Evolutionary conservation across 2,797 vertebrate species (phyloP).

Genomic region (Falco biarmicus): DNA sequence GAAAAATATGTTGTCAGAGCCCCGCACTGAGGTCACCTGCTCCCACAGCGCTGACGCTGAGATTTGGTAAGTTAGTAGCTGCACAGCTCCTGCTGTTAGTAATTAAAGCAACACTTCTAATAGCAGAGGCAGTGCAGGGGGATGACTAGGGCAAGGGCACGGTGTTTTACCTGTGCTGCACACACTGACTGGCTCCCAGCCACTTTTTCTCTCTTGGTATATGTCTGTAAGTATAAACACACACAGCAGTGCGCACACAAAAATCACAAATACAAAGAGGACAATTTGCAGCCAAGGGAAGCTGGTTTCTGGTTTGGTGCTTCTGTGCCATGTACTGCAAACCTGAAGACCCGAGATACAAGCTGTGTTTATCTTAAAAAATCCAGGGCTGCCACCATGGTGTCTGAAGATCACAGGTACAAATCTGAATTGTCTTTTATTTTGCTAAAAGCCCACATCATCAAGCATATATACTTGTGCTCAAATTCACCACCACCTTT

Average conservation of each 20-base stretch:
- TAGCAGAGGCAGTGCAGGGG: neutral
- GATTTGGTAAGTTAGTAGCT: neutral
- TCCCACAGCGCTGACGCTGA: fast-evolving
- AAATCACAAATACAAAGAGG: neutral
- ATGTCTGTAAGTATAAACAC: too few relatives aligned
- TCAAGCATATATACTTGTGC: neutral
- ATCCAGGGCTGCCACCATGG: neutral
- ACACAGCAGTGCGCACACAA: fast-evolving
- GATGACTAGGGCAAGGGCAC: neutral
- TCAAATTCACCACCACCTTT: neutral
- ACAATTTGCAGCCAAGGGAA: neutral
- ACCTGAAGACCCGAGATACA: neutral
- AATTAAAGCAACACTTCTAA: neutral
- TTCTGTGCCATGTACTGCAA: neutral
- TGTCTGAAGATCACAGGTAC: neutral
- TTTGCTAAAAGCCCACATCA: neutral
- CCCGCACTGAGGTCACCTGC: neutral
- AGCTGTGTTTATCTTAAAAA: neutral
- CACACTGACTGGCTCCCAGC: neutral
- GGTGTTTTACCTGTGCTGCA: neutral
- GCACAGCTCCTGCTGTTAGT: neutral
- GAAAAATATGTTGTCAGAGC: neutral
- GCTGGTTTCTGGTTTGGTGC: neutral
- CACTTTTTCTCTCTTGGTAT: neutral
- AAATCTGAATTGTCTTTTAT: neutral